Base-by-base conservation (phyloP, 1,140 invertebrate species). In the Dolichoris vasculosae region DNA sequence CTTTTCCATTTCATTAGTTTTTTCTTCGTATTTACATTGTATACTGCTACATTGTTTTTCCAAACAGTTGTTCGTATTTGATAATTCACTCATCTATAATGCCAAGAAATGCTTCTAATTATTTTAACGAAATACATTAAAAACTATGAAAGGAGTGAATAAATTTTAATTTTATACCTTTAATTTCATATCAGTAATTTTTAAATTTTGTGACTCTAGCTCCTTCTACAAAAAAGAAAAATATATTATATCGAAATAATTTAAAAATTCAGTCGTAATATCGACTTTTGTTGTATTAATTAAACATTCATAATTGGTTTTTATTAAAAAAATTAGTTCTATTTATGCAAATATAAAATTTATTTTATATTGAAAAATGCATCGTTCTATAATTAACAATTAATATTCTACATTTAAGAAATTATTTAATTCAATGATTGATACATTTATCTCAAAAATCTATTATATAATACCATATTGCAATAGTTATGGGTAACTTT, bases 151-250 rank as follows among this genome's bases (percentile, higher is more conserved):
- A 59, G 38, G 40, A 35, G 32, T 13, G 23, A 32, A 76, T 48
- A 51, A 55, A 78, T 71, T 26, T 75, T 9, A 43, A 48, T 84
- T 67, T 77, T 20, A 20, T 90, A 93, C 92, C 90, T 92, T 87
- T 32, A 83, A 71, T 82, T 89, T 87, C 40, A 91, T 40, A 63
- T 78, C 38, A 63, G 82, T 67, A 84, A 88, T 88, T 71, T 90
- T 86, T 8, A 85, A 86, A 23, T 83, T 77, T 76, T 86, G 87
- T 83, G n/a, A 80, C 59, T 90, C 86, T 32, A 93, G 15, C 71
- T 91, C 89, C 17, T 89, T 88, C 92, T 93, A 85, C 67, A 90
- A 91, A 79, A 81, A 69, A 87, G 75, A 55, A 84, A 83, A 75
- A 64, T 43, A 38, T 55, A 15, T 43, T 78, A 75, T 8, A 55